Evolutionary conservation across 2,888 invertebrate genomes (phyloP).

Genomic region (Lacanobia oleracea): DNA sequence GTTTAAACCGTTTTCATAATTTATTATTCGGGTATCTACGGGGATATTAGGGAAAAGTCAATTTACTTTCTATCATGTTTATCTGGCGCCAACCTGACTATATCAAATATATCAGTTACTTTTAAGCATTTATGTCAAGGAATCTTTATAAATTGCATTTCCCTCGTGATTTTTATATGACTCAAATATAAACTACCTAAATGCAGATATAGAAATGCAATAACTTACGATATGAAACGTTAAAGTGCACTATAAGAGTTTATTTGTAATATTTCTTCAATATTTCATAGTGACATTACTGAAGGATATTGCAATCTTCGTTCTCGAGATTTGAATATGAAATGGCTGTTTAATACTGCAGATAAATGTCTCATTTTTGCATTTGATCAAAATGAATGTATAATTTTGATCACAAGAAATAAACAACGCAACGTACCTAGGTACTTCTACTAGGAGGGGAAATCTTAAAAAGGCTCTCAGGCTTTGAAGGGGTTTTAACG

Average conservation of each 20-base stretch:
- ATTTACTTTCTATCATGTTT: too few species aligned
- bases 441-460: too few species aligned
- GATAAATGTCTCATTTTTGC: background rate
- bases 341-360: background rate
- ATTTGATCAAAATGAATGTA: background rate
- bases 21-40: too few species aligned
- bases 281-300: constrained; percentile 29
- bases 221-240: constrained; percentile 39
- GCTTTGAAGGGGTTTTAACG: too few species aligned
- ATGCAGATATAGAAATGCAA: constrained; percentile 25
- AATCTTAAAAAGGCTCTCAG: too few species aligned
- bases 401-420: background rate
- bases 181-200: background rate
- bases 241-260: constrained; percentile 15
- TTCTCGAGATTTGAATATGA: constrained; percentile 20
- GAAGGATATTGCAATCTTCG: constrained; percentile 44
- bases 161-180: background rate
- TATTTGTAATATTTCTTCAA: constrained; percentile 55
- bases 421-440: too few species aligned
- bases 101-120: background rate
- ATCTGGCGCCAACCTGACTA: too few species aligned
- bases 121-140: background rate
- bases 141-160: background rate
- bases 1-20: too few species aligned
- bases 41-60: too few species aligned